These are phyloP conservation scores for Gastrophryne carolinensis DNA, from an alignment of 2,797 vertebrate species.

Conservation along the genomic window DNA sequence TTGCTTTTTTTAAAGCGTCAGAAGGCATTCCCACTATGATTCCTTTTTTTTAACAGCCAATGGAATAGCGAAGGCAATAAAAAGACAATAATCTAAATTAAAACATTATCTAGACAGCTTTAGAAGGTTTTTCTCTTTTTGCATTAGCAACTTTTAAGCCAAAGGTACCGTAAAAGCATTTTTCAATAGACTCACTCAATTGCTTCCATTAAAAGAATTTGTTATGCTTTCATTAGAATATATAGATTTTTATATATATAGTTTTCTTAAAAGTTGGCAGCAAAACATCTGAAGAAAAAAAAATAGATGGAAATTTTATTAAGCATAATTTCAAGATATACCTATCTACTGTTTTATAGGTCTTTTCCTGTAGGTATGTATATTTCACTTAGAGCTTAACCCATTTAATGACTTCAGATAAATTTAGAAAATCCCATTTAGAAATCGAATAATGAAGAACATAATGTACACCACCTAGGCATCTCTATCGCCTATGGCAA, in stretches of 20 bases:
- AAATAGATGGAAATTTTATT: not conserved
- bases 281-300: not conserved
- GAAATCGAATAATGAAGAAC: constrained; percentile 24
- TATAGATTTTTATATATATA: constrained; percentile 3
- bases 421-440: constrained; percentile 27
- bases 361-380: not conserved
- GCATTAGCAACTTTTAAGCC: not conserved
- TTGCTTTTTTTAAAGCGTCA: too few relatives aligned
- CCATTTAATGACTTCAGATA: constrained; percentile 20
- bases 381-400: not conserved
- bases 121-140: not conserved
- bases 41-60: too few relatives aligned
- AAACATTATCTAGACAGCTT: not conserved
- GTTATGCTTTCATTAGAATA: constrained; percentile 1
- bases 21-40: too few relatives aligned
- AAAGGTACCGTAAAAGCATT: not conserved
- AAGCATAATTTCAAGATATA: not conserved
- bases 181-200: constrained; percentile 10
- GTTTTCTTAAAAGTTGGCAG: constrained; percentile 1
- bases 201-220: not conserved
- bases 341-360: not conserved
- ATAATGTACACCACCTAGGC: constrained; percentile 16
- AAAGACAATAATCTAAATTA: not conserved
- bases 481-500: constrained; percentile 35
- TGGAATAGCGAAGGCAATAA: not conserved